phyloP scores from a whole-genome alignment of 1,140 invertebrate genomes.

The Trachymyrmex cornetzi region DNA sequence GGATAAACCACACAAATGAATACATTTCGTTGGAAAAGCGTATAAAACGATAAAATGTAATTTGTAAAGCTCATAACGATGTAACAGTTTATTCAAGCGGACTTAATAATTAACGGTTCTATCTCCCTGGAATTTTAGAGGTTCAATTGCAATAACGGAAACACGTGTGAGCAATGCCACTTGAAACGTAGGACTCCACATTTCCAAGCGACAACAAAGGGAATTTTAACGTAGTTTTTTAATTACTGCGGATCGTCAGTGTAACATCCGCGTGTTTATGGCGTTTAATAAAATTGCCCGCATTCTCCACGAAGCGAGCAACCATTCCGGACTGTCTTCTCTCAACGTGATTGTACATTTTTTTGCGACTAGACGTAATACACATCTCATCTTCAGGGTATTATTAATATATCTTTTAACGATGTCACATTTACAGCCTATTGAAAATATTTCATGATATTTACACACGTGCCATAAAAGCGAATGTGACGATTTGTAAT shows the following conservation, averaged over 20 bases:
- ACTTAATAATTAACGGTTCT: constrained; percentile 32
- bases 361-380: neutral
- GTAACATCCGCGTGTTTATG: constrained; percentile 4
- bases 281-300: constrained; percentile 35
- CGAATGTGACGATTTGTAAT: constrained; percentile 1
- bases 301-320: neutral
- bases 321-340: neutral
- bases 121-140: constrained; percentile 3
- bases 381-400: neutral
- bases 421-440: constrained; percentile 1
- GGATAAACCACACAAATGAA: neutral
- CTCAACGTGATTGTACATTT: constrained; percentile 21
- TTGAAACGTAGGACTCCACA: neutral
- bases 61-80: constrained; percentile 28
- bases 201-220: neutral
- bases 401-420: constrained; percentile 35
- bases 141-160: neutral
- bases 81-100: constrained; percentile 22
- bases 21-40: constrained; percentile 1
- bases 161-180: neutral
- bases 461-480: neutral
- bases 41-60: constrained; percentile 4
- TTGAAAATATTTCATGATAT: neutral
- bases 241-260: neutral
- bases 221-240: constrained; percentile 23